Evolutionary conservation across 2,888 invertebrate genomes (phyloP).

Genomic region (Tetranychus truncatus): DNA sequence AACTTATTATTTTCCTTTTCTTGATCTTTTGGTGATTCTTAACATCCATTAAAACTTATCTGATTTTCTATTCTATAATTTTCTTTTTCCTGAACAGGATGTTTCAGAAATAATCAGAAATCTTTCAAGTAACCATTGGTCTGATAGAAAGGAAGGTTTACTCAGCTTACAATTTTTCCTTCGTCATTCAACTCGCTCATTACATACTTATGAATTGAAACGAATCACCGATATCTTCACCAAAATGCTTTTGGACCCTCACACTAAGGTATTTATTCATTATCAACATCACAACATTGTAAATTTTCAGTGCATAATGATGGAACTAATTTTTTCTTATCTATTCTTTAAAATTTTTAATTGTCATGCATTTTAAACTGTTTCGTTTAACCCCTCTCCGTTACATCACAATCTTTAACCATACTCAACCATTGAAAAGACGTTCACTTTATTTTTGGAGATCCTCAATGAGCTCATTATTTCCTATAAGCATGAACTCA

Average conservation of each 20-base stretch:
- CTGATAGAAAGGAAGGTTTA: constrained; percentile 83
- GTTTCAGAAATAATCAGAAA: constrained; percentile 65
- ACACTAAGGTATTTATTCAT: constrained; percentile 48
- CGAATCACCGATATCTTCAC: constrained; percentile 80
- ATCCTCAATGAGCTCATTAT: constrained; percentile 72
- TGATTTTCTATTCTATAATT: neutral
- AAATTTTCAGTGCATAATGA: neutral
- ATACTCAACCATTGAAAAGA: constrained; percentile 33
- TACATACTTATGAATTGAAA: constrained; percentile 51
- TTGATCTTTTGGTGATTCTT: neutral
- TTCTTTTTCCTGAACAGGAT: constrained; percentile 40
- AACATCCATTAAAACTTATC: neutral
- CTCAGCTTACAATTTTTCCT: constrained; percentile 33
- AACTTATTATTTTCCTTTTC: neutral
- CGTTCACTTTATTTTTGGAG: constrained; percentile 78
- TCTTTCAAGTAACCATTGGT: constrained; percentile 77
- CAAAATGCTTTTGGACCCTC: constrained; percentile 92
- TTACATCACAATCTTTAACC: neutral
- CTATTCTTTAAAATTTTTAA: no score
- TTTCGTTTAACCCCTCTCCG: neutral
- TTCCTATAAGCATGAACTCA: constrained; percentile 64
- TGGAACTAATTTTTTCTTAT: neutral
- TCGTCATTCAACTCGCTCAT: constrained; percentile 39
- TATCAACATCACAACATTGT: neutral
- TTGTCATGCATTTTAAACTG: neutral